Evolutionary conservation across 1,140 invertebrate species (phyloP), one percentile per base, ranked within the genome.

Genomic region (Scaptomyza pallida): DNA sequence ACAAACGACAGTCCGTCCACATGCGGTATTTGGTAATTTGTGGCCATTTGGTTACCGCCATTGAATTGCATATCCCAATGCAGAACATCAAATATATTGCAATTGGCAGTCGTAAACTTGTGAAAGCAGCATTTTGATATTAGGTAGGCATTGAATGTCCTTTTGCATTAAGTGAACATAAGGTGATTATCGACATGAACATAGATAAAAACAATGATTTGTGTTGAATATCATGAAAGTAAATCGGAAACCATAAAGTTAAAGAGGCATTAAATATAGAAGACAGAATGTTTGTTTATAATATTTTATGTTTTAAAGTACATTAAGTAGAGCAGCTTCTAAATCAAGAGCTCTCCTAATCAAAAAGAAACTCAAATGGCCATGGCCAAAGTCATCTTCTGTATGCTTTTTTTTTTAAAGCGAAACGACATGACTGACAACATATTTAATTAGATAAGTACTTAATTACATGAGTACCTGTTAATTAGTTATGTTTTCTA

Each of bases 101-200:
- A 6, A 17, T 15, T 17, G 55, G 16, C 30, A 23, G 54, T 52
- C 56, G 77, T 79, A 72, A 79, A 71, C 51, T 30, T 47, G 41
- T 55, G 37, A 60, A 23, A 78, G 69, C 61, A 48, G 69, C 61
- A 48, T 78, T n/a, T 44, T 57, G 45, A 78, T 54, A 72, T 76
- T 40, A 10, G 5, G 16, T 4, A 30, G 26, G 6, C 5, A 1
- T 17, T 9, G 19, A 2, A 21, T n/a, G n/a, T n/a, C n/a, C n/a
- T n/a, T 26, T 23, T 10, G 17, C 17, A 37, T 35, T 35, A 10
- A 35, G 12, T 35, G 1, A 3, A 10, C 43, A 3, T 19, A 21
- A n/a, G 10, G 1, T 19, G 4, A n/a, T 44, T 21, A 19, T 10
- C 16, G 43, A 44, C 17, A 17, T 44, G 12, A 9, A 17, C 2